Evolutionary conservation across 1,140 invertebrate species (phyloP), one percentile per base, ranked within the genome.

Genomic region (Diabrotica virgifera): DNA sequence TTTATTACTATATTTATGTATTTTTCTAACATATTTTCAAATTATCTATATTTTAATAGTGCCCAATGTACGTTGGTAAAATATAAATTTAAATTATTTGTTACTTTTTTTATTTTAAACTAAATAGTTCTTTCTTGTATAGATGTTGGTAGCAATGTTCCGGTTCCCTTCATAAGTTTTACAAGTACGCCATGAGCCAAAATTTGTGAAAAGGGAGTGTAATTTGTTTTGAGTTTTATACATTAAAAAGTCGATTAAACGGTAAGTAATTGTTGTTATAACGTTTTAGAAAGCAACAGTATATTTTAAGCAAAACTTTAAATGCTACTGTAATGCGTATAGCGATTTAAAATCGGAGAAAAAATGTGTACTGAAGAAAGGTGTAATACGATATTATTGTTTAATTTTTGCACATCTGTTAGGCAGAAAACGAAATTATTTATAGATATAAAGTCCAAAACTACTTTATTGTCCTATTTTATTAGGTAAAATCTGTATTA

Each of bases 201-300:
- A 63, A 68, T 62, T 74, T 74, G 62, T 72, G 65, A 73, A 71
- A 72, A 76, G 75, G 73, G 75, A 76, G 75, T 76, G 73, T 72
- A 70, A 65, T 67, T 69, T 75, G 72, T 74, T 71, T 75, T 74
- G 55, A 63, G 65, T 71, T 67, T 65, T 65, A 60, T 63, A 62
- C 52, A 66, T 24, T 62, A 24, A 67, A 67, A 68, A 66, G 10
- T 10, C 13, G 13, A 60, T 50, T 9, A 50, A 50, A 13, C 13
- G 40, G 40, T 60, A 40, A 60, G 59, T 52, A 10, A 14, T 14
- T 52, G 36, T 50, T 6, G 5, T 35, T 36, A 24, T 36, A 58
- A 36, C 5, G n/a, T n/a, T 46, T 24, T 24, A 24, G 4, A 24
- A 24, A 24, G 1, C 24, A 24, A 24, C 24, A 24, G 24, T 24